These are phyloP conservation scores for Bursaphelenchus okinawaensis DNA, from an alignment of 2,888 invertebrate species.

Conservation along the genomic window DNA sequence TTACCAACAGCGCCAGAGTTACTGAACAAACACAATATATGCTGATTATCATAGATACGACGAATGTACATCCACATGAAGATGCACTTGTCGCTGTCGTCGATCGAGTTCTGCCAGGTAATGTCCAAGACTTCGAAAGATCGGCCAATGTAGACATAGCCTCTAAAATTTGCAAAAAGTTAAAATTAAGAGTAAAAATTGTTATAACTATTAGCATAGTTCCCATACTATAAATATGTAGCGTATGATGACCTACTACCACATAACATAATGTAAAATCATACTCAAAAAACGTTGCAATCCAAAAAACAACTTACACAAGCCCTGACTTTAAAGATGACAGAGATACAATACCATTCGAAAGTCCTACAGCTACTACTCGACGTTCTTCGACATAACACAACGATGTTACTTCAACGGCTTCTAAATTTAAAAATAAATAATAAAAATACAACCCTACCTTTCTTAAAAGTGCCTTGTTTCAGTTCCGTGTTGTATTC, in stretches of 20 bases:
- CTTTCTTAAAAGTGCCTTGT: neutral
- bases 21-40: neutral
- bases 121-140: neutral
- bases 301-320: neutral
- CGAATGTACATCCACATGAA: slow-evolving; percentile 8
- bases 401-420: neutral
- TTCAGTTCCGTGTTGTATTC: neutral
- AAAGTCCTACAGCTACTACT: slow-evolving; percentile 1
- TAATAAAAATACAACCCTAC: neutral
- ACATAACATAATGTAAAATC: neutral
- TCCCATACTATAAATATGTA: no score
- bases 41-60: neutral
- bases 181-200: no score
- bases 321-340: neutral
- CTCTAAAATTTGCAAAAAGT: neutral
- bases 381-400: slow-evolving; percentile 5
- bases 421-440: neutral
- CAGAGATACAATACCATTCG: slow-evolving; percentile 3
- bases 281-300: neutral
- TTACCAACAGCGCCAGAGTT: neutral
- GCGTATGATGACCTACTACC: no score
- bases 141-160: neutral
- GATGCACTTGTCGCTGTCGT: slow-evolving; percentile 8
- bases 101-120: neutral
- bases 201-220: no score